A percentile compares a stretch with the other conserved stretches of the same genome.
Evolutionary conservation across 2,797 vertebrate genomes (phyloP).

Genomic region (Gephyroberyx darwinii): DNA sequence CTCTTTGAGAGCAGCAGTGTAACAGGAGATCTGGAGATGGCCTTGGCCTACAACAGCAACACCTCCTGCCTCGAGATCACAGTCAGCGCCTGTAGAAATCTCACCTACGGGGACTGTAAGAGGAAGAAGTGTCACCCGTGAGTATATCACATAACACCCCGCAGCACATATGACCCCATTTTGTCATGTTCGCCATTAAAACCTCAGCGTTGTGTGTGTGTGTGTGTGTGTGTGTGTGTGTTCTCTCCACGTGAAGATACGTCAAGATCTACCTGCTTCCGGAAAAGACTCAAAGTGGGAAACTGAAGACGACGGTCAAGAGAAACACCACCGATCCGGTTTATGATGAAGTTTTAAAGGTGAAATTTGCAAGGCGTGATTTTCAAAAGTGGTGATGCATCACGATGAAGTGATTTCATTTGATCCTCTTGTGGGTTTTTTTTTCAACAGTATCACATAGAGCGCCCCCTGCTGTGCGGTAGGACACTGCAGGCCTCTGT

Average conservation of each 20-base stretch:
- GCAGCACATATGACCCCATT: rapidly evolving
- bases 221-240: no score
- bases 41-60: conserved; percentile 81
- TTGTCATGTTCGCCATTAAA: background rate
- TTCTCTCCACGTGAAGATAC: conserved; percentile 75
- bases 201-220: background rate
- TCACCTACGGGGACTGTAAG: conserved; percentile 83
- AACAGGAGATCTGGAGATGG: conserved; percentile 87
- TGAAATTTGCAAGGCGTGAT: conserved; percentile 55
- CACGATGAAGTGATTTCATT: background rate
- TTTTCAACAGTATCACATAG: conserved; percentile 81
- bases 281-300: conserved; percentile 80
- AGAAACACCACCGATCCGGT: conserved; percentile 86
- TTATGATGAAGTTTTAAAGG: conserved; percentile 89
- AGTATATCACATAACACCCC: conserved; percentile 61
- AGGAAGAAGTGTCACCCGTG: conserved; percentile 91
- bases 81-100: conserved; percentile 86
- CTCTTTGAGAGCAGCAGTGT: conserved; percentile 74
- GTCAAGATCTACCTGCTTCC: conserved; percentile 90
- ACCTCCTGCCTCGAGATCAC: conserved; percentile 83
- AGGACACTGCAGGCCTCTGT: conserved; percentile 86
- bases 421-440: background rate
- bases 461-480: conserved; percentile 79
- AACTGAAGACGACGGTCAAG: conserved; percentile 89
- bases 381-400: no score